Evolutionary conservation across 2,797 vertebrate species (phyloP), one percentile per base, ranked within the genome.

Genomic region (Phrynocephalus vlangalii): DNA sequence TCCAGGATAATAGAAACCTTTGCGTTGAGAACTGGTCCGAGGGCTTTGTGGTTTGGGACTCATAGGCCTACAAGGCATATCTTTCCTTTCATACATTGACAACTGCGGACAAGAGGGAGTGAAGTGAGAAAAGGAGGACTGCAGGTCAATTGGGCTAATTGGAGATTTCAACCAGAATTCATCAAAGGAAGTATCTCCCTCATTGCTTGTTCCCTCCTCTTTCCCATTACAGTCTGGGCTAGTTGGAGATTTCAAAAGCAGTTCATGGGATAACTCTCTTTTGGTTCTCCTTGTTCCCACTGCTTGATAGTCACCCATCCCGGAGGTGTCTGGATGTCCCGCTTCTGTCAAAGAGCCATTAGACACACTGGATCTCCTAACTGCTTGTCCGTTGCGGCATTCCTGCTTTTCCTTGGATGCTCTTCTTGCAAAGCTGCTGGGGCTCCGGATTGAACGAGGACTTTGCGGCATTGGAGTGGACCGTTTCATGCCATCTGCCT

Each of bases 1-100:
- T n/a, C 95, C 95, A 0, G 96, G 94, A 84, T 97, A 97, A n/a
- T 86, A 93, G 82, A 97, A 97, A 50, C 92, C 91, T 78, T 91
- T 96, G 24, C 94, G 95, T 1, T 97, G 97, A 52, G 94, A 90
- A 1, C 79, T 60, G 2, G 97, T 94, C 38, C 92, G 95, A 10
- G 97, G 97, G 77, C 97, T 98, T 88, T 95, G 96, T 0, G 98
- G 98, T 91, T 98, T 98, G 52, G 98, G 98, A 94, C 98, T 98
- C 97, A 98, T 96, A 56, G 98, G 98, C 81, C 97, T 96, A 66
- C 96, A 93, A 3, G 98, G 98, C 90, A 95, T 94, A 56, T 96
- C 96, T 67, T 94, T 92, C 33, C 93, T 88, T 26, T 95, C 91
- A 20, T 86, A 91, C 67, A 85, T 90, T 38, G 95, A 87, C 66